Conservation (phyloP, 1,140 invertebrate genomes). For the Sminthurides bifidus region DNA sequence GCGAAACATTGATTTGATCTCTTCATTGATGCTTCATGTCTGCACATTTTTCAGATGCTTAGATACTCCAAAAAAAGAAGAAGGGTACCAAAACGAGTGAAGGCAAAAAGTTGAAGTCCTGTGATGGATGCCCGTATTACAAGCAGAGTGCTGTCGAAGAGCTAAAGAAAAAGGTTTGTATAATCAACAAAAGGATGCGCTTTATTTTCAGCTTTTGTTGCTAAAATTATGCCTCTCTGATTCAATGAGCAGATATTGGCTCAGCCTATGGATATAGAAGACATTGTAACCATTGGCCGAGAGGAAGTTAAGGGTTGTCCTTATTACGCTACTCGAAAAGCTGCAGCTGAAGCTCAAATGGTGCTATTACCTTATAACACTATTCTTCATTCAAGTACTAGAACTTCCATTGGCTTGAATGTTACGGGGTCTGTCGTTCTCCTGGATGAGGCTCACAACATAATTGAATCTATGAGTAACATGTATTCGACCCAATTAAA, state of each 20-base stretch:
- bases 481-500: constrained; percentile 47
- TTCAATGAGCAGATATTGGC: constrained; percentile 43
- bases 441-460: constrained; percentile 95
- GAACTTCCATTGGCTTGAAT: constrained; percentile 70
- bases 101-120: constrained; percentile 42
- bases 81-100: constrained; percentile 46
- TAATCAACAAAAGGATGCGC: too few species aligned
- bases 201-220: constrained; percentile 6
- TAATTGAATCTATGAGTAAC: constrained; percentile 77
- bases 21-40: constrained; percentile 8
- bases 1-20: too few species aligned
- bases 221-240: neutral
- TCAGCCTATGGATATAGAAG: constrained; percentile 76
- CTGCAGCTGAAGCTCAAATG: constrained; percentile 59
- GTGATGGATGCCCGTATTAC: constrained; percentile 54
- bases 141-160: constrained; percentile 51
- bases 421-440: constrained; percentile 76
- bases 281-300: constrained; percentile 58
- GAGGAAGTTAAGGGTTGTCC: constrained; percentile 61
- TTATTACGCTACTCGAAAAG: constrained; percentile 75
- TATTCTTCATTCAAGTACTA: constrained; percentile 72
- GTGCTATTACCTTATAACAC: constrained; percentile 76
- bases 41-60: constrained; percentile 50
- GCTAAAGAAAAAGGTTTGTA: constrained; percentile 36
- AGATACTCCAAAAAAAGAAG: constrained; percentile 69